phyloP scores from a whole-genome alignment of 2,888 invertebrate species.

The Subacronicta megacephala region DNA sequence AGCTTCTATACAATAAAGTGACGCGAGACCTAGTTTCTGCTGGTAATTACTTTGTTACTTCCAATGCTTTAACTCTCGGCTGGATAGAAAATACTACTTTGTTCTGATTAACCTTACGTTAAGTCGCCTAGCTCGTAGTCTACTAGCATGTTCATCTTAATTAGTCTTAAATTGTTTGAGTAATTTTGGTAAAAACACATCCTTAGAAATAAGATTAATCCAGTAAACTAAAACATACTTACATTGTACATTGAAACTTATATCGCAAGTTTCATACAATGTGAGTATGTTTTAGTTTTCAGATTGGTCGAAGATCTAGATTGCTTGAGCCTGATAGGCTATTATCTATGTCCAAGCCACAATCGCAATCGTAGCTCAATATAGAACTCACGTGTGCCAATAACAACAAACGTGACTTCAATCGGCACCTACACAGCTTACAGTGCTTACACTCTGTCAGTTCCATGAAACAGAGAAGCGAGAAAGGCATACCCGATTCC shows the following conservation, averaged over 20 bases:
- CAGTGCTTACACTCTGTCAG: conserved; percentile 40
- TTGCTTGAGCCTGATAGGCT: conserved; percentile 42
- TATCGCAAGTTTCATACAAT: too few relatives aligned
- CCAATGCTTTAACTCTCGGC: conserved; percentile 44
- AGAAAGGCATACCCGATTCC: conserved; percentile 32
- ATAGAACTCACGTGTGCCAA: conserved; percentile 54
- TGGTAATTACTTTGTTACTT: conserved; percentile 54
- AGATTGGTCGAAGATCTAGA: conserved; percentile 41
- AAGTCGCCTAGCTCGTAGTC: conserved; percentile 18
- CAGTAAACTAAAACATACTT: too few relatives aligned
- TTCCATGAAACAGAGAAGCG: conserved; percentile 31
- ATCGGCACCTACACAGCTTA: conserved; percentile 43
- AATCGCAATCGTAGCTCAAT: conserved; percentile 41
- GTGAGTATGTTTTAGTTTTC: conserved; percentile 10
- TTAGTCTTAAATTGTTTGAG: conserved; percentile 40
- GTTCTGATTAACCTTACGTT: conserved; percentile 51
- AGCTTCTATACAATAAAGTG: conserved; percentile 49
- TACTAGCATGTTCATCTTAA: conserved; percentile 28
- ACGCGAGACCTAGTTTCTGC: conserved; percentile 52
- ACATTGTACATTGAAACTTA: too few relatives aligned
- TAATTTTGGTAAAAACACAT: conserved; percentile 22
- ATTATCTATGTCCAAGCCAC: conserved; percentile 43
- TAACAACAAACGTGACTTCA: conserved; percentile 54
- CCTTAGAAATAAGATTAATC: conserved; percentile 16
- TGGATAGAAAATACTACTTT: conserved; percentile 45